Conservation (phyloP, 2,113 vertebrate species). For the Ptilonorhynchus violaceus region DNA sequence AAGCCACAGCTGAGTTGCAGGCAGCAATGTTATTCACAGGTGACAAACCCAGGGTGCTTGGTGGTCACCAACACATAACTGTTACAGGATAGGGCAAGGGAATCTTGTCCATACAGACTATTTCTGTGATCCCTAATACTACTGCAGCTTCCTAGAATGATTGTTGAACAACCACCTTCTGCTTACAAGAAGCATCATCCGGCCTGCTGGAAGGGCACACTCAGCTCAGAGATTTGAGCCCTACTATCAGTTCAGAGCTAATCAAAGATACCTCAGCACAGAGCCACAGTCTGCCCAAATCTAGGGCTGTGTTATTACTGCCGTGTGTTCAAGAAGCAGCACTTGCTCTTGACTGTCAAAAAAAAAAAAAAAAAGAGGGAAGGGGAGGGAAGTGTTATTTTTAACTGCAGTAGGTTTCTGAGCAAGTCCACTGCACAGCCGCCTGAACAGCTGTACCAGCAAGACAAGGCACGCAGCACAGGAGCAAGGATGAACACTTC, state of each 20-base stretch:
- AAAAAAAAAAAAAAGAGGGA: not conserved
- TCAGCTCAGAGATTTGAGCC: not conserved
- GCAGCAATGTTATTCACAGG: not conserved
- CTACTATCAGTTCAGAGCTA: not conserved
- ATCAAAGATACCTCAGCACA: not conserved
- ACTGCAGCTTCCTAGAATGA: not conserved
- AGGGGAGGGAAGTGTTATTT: not conserved
- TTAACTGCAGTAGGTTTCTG: not conserved
- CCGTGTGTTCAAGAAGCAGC: not conserved
- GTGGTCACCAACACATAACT: not conserved
- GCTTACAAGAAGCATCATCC: not conserved
- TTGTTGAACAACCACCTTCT: not conserved
- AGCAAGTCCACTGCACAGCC: not conserved
- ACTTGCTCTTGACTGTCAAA: not conserved
- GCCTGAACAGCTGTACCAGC: not conserved
- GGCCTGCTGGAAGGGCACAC: not conserved
- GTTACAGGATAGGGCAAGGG: not conserved
- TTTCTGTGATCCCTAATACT: not conserved
- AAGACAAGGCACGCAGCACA: not conserved
- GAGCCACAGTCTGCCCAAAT: not conserved
- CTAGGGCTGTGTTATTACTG: not conserved
- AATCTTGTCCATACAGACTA: not conserved
- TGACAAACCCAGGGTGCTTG: not conserved
- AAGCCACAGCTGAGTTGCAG: not conserved
- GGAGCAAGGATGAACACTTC: not conserved